phyloP scores from a whole-genome alignment of 1,140 invertebrate species.

The Dryas iulia region DNA sequence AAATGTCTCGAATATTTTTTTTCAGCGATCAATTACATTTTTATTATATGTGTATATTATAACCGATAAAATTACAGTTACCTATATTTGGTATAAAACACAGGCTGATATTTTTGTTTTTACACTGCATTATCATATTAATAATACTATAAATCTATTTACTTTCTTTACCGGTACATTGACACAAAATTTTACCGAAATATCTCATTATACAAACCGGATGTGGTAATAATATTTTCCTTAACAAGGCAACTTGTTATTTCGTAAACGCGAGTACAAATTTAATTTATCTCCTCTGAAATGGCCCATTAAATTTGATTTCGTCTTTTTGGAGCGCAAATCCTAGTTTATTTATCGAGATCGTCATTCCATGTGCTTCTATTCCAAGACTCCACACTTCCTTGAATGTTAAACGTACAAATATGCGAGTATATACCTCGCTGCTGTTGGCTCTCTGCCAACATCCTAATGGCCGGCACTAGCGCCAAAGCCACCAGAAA shows the following conservation, averaged over 20 bases:
- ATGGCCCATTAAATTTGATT: conserved; percentile 18
- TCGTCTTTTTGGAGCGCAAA: conserved; percentile 18
- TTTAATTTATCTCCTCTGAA: conserved; percentile 16
- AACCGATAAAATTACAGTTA: no score
- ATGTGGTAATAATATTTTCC: conserved; percentile 13
- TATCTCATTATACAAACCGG: conserved; percentile 17
- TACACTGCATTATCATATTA: no score
- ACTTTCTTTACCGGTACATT: neutral
- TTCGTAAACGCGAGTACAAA: conserved; percentile 4
- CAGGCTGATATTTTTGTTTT: no score
- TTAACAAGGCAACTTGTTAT: conserved; percentile 14
- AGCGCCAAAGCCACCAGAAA: conserved; percentile 68
- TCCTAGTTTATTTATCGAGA: conserved; percentile 40
- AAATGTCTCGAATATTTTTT: no score
- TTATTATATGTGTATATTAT: no score
- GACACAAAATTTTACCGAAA: conserved; percentile 6
- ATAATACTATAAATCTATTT: neutral
- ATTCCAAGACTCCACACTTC: conserved; percentile 76
- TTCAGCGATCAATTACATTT: no score
- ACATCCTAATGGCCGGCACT: conserved; percentile 72
- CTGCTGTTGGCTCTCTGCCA: conserved; percentile 62
- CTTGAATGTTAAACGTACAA: conserved; percentile 76
- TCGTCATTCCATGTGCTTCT: conserved; percentile 59
- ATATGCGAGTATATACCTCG: conserved; percentile 73
- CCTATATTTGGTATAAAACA: no score